Base-by-base conservation (phyloP, 2,797 vertebrate genomes). In the Aeoliscus strigatus region DNA sequence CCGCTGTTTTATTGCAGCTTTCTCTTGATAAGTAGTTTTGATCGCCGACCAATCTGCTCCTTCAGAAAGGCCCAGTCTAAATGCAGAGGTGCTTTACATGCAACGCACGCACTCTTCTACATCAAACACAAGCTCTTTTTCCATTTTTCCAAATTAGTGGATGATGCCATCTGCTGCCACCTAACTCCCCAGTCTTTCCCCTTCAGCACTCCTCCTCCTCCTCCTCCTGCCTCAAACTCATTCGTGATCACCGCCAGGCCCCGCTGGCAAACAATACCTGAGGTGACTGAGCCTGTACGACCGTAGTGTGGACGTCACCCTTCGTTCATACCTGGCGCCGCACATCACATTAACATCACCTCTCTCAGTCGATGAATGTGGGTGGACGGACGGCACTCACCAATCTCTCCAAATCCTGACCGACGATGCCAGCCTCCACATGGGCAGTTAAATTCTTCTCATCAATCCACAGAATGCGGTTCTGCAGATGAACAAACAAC, bases 401-500 rank as follows among this genome's bases (percentile, higher is more conserved):
- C 90, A 91, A 82, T 82, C 91, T 92, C 87, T 99, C 96, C 83
- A 99, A 85, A 49, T 98, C 94, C 82, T 97, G 94, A 41, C 96
- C 96, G 36, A 94, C 86, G 73, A 99, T 97, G 61, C 96, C 96
- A 60, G 95, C 91, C 75, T 99, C 94, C 47, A 94, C 80, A 41
- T 91, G 94, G 60, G 90, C 93, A 4, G 93, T 97, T 79, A 99
- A 81, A 75, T 99, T 98, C 69, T 93, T 97, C 84, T 98, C 95
- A 70, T 99, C 96, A 55, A 99, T 89, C 96, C 96, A 99, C 35
- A 98, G 85, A 76, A 99, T 96, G 58, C 89, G 92, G 77, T 93
- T 98, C 96, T 99, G 80, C 60, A 71, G 79, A 27, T 17, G 35
- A 59, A 34, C 10, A 46, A 52, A 39, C 23, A 27, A 35, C 13